Percentiles rank a stretch among this genome's conserved stretches.
Conservation (phyloP, 2,113 vertebrate species). For the Monopterus albus region DNA sequence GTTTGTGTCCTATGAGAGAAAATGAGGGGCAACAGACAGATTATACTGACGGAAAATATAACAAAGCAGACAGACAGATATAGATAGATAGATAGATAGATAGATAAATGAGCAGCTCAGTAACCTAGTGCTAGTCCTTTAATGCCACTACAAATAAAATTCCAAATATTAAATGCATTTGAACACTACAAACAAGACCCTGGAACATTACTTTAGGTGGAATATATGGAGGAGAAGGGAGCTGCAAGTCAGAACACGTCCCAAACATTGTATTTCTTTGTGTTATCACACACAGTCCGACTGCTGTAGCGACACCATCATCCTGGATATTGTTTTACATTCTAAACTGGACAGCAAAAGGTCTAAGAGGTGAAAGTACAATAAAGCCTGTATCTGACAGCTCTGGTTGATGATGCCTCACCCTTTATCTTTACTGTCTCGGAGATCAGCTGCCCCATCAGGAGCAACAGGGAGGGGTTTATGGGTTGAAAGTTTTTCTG, state of each 20-base stretch:
- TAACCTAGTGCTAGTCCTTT: slow-evolving; percentile 82
- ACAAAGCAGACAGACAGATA: slow-evolving; percentile 1
- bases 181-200: slow-evolving; percentile 66
- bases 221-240: slow-evolving; percentile 40
- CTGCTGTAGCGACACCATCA: not conserved
- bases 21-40: slow-evolving; percentile 37
- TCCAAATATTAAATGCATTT: slow-evolving; percentile 60
- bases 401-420: slow-evolving; percentile 40
- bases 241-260: slow-evolving; percentile 53
- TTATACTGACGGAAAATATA: slow-evolving; percentile 29
- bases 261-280: slow-evolving; percentile 54
- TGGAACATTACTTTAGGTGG: slow-evolving; percentile 57
- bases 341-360: slow-evolving; percentile 14
- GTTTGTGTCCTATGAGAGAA: slow-evolving; percentile 48
- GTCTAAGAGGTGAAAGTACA: slow-evolving; percentile 37
- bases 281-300: slow-evolving; percentile 52
- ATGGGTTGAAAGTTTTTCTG: slow-evolving; percentile 48
- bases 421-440: slow-evolving; percentile 81
- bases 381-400: slow-evolving; percentile 25
- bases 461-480: slow-evolving; percentile 67
- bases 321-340: slow-evolving; percentile 10
- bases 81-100: not conserved
- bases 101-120: too few species aligned
- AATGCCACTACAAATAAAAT: slow-evolving; percentile 65
- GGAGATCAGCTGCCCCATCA: slow-evolving; percentile 61